phyloP scores from a whole-genome alignment of 2,888 invertebrate genomes.

The Pyrrhosoma nymphula region DNA sequence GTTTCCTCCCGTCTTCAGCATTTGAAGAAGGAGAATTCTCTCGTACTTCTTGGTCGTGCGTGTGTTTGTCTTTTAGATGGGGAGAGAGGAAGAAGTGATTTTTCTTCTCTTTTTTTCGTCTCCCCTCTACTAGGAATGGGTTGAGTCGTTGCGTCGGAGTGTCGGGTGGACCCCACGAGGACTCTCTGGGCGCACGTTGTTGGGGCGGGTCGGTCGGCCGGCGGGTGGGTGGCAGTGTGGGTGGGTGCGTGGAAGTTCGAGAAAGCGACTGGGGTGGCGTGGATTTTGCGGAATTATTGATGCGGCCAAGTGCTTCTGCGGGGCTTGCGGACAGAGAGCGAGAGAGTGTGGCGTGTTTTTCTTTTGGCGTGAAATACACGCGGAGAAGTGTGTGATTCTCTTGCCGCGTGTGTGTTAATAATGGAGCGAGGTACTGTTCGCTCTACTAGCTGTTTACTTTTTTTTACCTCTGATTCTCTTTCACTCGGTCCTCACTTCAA shows the following conservation, averaged over 20 bases:
- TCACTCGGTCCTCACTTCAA: neutral
- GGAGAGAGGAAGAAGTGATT: neutral
- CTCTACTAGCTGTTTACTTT: neutral
- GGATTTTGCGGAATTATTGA: constrained; percentile 51
- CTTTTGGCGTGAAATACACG: constrained; percentile 36
- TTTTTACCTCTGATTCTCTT: neutral
- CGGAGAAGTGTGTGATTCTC: constrained; percentile 29
- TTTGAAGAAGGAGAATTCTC: neutral
- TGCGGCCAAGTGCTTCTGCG: constrained; percentile 48
- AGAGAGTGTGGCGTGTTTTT: constrained; percentile 34
- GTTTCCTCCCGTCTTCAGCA: neutral
- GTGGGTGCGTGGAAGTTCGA: neutral
- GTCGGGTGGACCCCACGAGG: neutral
- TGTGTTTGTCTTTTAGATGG: constrained; percentile 41
- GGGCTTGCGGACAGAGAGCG: constrained; percentile 23
- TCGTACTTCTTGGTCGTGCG: constrained; percentile 41
- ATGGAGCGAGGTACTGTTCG: neutral
- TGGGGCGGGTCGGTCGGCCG: neutral
- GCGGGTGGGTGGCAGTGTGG: neutral
- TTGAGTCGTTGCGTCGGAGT: neutral
- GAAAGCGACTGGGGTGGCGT: constrained; percentile 44
- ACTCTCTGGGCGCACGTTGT: too few species aligned
- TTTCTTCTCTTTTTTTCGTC: neutral
- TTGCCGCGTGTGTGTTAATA: neutral
- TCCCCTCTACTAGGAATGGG: neutral